These are phyloP conservation scores for Drosophila kokeensis DNA, from an alignment of 2,888 invertebrate genomes.

Conservation along the genomic window DNA sequence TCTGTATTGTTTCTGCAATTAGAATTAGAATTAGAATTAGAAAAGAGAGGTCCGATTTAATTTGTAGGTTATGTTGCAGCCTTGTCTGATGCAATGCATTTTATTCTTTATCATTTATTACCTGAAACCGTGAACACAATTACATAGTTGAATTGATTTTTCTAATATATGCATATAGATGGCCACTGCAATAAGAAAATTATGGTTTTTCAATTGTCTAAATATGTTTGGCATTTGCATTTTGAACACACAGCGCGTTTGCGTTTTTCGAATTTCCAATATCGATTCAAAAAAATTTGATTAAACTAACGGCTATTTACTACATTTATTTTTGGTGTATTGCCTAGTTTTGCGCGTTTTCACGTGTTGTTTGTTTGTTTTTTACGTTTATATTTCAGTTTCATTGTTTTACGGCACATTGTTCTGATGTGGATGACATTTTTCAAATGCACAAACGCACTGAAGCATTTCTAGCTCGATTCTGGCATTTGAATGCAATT, in stretches of 20 bases:
- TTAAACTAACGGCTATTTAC: conserved; percentile 31
- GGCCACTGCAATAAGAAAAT: conserved; percentile 70
- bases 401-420: conserved; percentile 63
- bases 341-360: conserved; percentile 57
- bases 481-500: conserved; percentile 31
- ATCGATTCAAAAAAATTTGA: conserved; percentile 5
- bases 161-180: conserved; percentile 78
- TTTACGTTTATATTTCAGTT: conserved; percentile 63
- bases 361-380: conserved; percentile 43
- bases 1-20: conserved; percentile 82
- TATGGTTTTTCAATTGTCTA: conserved; percentile 70
- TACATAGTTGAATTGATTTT: conserved; percentile 83
- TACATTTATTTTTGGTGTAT: conserved; percentile 34
- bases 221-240: conserved; percentile 69
- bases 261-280: conserved; percentile 30
- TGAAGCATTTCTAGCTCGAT: conserved; percentile 43
- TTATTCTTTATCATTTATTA: conserved; percentile 40
- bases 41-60: background rate
- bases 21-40: background rate
- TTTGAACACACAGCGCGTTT: conserved; percentile 61
- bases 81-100: conserved; percentile 61
- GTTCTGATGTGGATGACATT: conserved; percentile 51
- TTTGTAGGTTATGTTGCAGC: conserved; percentile 26
- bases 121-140: conserved; percentile 84
- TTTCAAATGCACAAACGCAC: conserved; percentile 28